phyloP scores from a whole-genome alignment of 2,888 invertebrate genomes.

The Harpagoxenus sublaevis region DNA sequence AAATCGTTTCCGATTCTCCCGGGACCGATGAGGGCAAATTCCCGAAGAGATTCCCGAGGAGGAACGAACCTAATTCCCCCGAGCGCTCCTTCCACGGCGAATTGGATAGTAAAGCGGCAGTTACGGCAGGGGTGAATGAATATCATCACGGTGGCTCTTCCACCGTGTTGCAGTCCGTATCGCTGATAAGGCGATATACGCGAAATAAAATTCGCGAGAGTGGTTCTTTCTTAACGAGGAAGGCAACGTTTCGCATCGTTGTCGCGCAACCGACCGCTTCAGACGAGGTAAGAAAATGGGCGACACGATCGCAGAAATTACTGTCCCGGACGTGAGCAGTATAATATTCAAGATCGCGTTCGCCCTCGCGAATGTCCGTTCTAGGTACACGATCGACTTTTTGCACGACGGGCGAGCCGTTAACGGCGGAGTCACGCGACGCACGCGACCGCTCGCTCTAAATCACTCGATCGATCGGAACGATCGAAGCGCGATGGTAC shows the following conservation, averaged over 20 bases:
- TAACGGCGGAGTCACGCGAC: slow-evolving; percentile 74
- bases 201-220: slow-evolving; percentile 15
- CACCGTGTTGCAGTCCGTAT: slow-evolving; percentile 50
- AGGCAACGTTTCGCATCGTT: too few relatives aligned
- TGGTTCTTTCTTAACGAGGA: not conserved
- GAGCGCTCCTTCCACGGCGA: slow-evolving; percentile 69
- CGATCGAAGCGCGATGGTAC: slow-evolving; percentile 54
- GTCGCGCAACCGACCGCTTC: not conserved
- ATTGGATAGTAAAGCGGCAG: slow-evolving; percentile 78
- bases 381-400: slow-evolving; percentile 57
- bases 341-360: slow-evolving; percentile 70
- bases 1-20: slow-evolving; percentile 69
- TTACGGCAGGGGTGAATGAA: slow-evolving; percentile 78
- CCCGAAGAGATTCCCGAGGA: slow-evolving; percentile 73
- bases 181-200: slow-evolving; percentile 34
- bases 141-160: slow-evolving; percentile 66
- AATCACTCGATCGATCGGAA: slow-evolving; percentile 62
- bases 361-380: slow-evolving; percentile 13
- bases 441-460: slow-evolving; percentile 59
- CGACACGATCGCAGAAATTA: slow-evolving; percentile 59
- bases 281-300: not conserved
- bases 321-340: slow-evolving; percentile 62
- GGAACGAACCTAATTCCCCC: slow-evolving; percentile 77
- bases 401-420: slow-evolving; percentile 56
- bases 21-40: slow-evolving; percentile 76